Evolutionary conservation across 2,113 vertebrate genomes (phyloP).

Genomic region (Martes martes): DNA sequence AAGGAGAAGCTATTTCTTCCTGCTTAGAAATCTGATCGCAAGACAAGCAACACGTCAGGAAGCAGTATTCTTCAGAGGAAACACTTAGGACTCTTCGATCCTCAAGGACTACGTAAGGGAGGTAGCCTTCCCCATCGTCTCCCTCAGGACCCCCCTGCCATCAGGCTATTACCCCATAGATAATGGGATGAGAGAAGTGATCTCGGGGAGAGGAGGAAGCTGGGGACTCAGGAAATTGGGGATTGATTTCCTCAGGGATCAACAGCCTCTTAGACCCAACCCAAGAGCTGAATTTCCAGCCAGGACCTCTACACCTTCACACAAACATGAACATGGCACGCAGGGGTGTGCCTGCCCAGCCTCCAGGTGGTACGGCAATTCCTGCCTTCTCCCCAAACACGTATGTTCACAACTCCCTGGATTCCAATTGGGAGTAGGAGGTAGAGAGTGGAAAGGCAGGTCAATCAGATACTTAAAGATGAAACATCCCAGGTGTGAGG

Average conservation of each 20-base stretch:
- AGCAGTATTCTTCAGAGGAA: slow-evolving; percentile 40
- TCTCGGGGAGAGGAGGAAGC: background rate
- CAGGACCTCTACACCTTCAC: background rate
- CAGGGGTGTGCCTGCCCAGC: slow-evolving; percentile 24
- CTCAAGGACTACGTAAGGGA: slow-evolving; percentile 23
- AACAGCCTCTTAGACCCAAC: background rate
- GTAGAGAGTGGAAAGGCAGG: slow-evolving; percentile 71
- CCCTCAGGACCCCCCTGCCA: background rate
- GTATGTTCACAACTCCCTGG: background rate
- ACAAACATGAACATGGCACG: background rate
- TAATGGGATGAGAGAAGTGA: background rate
- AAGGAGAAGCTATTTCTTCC: slow-evolving; percentile 42
- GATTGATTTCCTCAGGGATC: background rate
- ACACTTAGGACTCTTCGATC: slow-evolving; percentile 1
- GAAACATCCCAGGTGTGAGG: slow-evolving; percentile 68
- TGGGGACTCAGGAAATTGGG: background rate
- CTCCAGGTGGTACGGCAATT: slow-evolving; percentile 37
- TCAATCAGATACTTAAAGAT: slow-evolving; percentile 68
- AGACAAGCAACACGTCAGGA: slow-evolving; percentile 11
- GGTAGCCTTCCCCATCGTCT: background rate
- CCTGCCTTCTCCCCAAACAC: slow-evolving; percentile 49
- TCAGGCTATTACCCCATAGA: background rate
- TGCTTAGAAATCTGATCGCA: slow-evolving; percentile 44
- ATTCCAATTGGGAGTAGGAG: slow-evolving; percentile 63
- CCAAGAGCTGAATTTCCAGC: background rate